Base-by-base conservation (phyloP, 37 sponge, comb jelly and placozoan species). In the Axinella damicornis region DNA sequence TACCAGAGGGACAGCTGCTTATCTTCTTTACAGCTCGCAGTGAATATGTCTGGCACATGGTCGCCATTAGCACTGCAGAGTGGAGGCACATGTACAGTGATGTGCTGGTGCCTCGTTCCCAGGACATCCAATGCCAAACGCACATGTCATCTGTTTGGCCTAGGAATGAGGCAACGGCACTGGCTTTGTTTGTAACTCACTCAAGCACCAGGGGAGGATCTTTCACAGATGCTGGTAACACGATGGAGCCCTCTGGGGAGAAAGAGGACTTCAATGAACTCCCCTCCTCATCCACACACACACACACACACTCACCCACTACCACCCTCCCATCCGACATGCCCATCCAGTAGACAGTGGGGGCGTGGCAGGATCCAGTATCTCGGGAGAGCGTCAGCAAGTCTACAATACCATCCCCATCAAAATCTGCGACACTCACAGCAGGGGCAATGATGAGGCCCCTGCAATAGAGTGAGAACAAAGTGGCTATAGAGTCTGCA, bases 51-150 rank as follows among this genome's bases (percentile, higher is more conserved):
- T 35, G 84, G 78, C 5, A 89, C 34, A 61, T 89, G 89, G 71
- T 89, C 89, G 27, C 89, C 89, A 77, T 83, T 77, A 18, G n/a
- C 52, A 78, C 89, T 89, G 71, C 34, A 76, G 22, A 41, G 54
- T 30, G 13, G 15, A 53, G 33, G 34, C n/a, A n/a, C n/a, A n/a
- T n/a, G n/a, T n/a, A n/a, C n/a, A n/a, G n/a, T n/a, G n/a, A n/a
- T n/a, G n/a, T n/a, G n/a, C n/a, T n/a, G n/a, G n/a, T n/a, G n/a
- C n/a, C n/a, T n/a, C n/a, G n/a, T n/a, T n/a, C n/a, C n/a, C n/a
- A n/a, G n/a, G n/a, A n/a, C n/a, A n/a, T n/a, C n/a, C n/a, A n/a
- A n/a, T n/a, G n/a, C n/a, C n/a, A n/a, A n/a, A n/a, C n/a, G n/a
- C n/a, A n/a, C n/a, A n/a, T n/a, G n/a, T n/a, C n/a, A n/a, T n/a